Base-by-base conservation (phyloP, 2,113 vertebrate species). In the Serilophus lunatus region DNA sequence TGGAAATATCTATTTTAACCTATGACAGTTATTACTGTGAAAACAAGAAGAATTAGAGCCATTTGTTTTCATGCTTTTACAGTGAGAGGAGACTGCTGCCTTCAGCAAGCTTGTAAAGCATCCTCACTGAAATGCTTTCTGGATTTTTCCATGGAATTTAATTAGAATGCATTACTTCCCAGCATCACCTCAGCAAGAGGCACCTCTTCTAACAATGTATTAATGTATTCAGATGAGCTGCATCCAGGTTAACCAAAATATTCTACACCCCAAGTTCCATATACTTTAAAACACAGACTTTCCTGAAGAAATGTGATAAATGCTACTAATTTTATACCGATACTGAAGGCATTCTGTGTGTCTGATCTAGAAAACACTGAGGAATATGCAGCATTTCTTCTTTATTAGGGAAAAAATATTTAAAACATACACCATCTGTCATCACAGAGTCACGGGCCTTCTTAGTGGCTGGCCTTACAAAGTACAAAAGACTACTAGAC, bases 31-130 rank as follows among this genome's bases (percentile, higher is more conserved):
- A 90, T 78, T 87, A 95, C 71, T 90, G 54, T 65, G 68, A 92
- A 94, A 95, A 83, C 51, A 82, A 72, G 47, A 88, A 69, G 35
- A 86, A 95, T 66, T 88, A 90, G 75, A 91, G 80, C 69, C 25
- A 90, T 95, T 91, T 94, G 82, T 83, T 95, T 74, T 70, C 75
- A 51, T 66, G 66, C 59, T 95, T 90, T 88, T 88, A 77, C 20
- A 8, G 47, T 6, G 17, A 66, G 24, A 82, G 20, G 17, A 90
- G 18, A 71, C 63, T 83, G 38, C 71, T 92, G 87, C 63, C 50
- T 93, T 88, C 79, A 90, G 76, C 12, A 1, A 88, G 59, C 79
- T 82, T 50, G 42, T 38, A 72, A 68, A 87, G 33, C 18, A 25
- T 7, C 22, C 63, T 85, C 33, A 40, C 17, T 86, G 23, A 92